Base-by-base conservation (phyloP, 2,888 invertebrate genomes). In the Ophioninae sp. region DNA sequence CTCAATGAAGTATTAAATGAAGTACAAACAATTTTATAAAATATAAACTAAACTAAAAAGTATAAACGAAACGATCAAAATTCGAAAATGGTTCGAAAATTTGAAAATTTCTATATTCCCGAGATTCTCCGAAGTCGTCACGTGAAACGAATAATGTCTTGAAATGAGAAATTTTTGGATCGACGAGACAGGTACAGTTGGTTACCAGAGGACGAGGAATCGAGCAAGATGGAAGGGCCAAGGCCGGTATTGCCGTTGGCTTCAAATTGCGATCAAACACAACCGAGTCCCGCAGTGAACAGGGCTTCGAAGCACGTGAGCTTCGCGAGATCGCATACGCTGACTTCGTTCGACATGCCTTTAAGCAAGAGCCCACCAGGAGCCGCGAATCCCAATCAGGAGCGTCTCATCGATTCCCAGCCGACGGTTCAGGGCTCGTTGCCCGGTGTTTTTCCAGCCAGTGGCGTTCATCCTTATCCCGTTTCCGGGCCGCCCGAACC, bases 291-390 rank as follows among this genome's bases (percentile, higher is more conserved):
- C 20, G 79, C 56, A 56, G 61, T 80, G n/a, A 81, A 83, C 69
- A 86, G 85, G 63, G 94, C 95, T 90, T 94, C 96, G 85, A 98
- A 98, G 92, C 98, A 98, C 92, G 98, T 98, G 56, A 97, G 97
- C 89, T 98, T 98, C 91, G 97, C 97, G 68, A 95, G 97, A 80
- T 97, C 97, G 6, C 97, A 97, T 91, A 97, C 97, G 0, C 93
- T 97, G 87, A 97, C 97, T 41, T 97, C 97, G 6, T 97, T 97
- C 90, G 97, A 97, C 88, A 87, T 90, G 73, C 93, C 94, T 83
- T 94, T 89, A 87, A 93, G 86, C 91, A 93, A 88, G 90, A 93
- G 93, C 93, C 90, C 87, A 39, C 91, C 92, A 68, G 93, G 94
- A 93, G 93, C 94, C 65, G 58, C 41, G 73, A 67, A 44, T 74